Percentiles rank a stretch among this genome's conserved stretches.
Conservation (phyloP, 1,140 invertebrate species). For the Mylabris phalerata region DNA sequence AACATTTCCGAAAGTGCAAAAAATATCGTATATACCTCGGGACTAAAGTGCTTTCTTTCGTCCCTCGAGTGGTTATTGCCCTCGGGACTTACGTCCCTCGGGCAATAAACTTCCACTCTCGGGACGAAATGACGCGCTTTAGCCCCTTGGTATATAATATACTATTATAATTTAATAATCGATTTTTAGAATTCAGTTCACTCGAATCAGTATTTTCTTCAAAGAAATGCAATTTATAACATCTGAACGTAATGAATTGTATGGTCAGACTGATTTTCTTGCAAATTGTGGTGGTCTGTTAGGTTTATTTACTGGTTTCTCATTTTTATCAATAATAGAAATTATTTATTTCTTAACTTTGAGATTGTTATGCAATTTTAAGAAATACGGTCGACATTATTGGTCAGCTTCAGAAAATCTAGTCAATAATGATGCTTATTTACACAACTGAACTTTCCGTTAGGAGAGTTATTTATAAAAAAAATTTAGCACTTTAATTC, state of each 20-base stretch:
- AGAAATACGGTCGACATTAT: slow-evolving; percentile 23
- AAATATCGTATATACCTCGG: too few species aligned
- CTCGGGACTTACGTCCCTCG: too few species aligned
- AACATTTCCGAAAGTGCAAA: too few species aligned
- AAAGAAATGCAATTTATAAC: slow-evolving; percentile 58
- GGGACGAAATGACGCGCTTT: too few species aligned
- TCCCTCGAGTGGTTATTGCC: too few species aligned
- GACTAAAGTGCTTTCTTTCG: too few species aligned
- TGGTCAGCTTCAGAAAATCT: slow-evolving; percentile 31
- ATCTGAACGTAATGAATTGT: slow-evolving; percentile 53
- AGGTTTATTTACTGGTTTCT: slow-evolving; percentile 60
- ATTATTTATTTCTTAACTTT: slow-evolving; percentile 55
- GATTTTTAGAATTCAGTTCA: slow-evolving; percentile 39
- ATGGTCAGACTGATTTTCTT: slow-evolving; percentile 55
- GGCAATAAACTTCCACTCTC: too few species aligned
- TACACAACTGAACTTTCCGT: slow-evolving; percentile 11
- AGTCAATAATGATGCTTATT: slow-evolving; percentile 29
- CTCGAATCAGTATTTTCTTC: slow-evolving; percentile 49
- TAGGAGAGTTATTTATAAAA: too few species aligned
- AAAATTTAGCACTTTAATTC: not conserved
- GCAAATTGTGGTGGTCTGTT: slow-evolving; percentile 60
- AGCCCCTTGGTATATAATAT: too few species aligned
- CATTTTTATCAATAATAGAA: slow-evolving; percentile 55
- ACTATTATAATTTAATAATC: slow-evolving; percentile 1
- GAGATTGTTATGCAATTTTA: slow-evolving; percentile 42